Evolutionary conservation across 2,113 vertebrate species (phyloP).

Genomic region (Baryphthengus martii): DNA sequence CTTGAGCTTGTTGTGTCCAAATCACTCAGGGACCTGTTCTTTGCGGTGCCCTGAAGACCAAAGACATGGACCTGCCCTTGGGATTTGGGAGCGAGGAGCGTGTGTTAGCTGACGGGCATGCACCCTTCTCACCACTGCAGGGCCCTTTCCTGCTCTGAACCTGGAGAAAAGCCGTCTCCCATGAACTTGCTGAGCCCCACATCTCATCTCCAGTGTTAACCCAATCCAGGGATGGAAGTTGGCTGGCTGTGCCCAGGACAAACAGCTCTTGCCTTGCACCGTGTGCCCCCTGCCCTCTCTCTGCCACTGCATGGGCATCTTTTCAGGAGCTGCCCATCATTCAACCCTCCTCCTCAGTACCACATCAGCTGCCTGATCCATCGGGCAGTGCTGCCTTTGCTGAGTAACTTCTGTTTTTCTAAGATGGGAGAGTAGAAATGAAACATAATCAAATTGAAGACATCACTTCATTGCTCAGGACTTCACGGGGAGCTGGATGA

Average conservation of each 20-base stretch:
- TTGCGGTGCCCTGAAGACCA: not conserved
- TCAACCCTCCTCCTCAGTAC: not conserved
- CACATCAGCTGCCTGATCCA: not conserved
- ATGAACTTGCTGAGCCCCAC: not conserved
- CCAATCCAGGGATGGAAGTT: not conserved
- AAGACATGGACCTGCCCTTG: not conserved
- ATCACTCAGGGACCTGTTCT: not conserved
- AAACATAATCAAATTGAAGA: not conserved
- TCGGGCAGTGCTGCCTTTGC: not conserved
- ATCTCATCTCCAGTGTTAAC: not conserved
- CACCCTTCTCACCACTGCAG: not conserved
- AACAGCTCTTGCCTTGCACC: not conserved
- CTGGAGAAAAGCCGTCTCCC: not conserved
- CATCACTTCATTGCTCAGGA: fast-evolving
- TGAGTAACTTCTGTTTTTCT: not conserved
- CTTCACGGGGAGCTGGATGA: not conserved
- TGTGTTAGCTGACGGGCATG: fast-evolving
- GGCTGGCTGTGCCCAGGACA: not conserved
- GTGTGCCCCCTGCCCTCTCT: not conserved
- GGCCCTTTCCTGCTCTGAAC: not conserved
- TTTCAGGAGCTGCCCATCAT: not conserved
- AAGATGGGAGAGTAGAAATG: not conserved
- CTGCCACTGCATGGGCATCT: not conserved
- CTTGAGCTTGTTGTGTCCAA: not conserved
- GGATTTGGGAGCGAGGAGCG: not conserved